Evolutionary conservation across 2,888 invertebrate genomes (phyloP).

Genomic region (Sepiola atlantica): DNA sequence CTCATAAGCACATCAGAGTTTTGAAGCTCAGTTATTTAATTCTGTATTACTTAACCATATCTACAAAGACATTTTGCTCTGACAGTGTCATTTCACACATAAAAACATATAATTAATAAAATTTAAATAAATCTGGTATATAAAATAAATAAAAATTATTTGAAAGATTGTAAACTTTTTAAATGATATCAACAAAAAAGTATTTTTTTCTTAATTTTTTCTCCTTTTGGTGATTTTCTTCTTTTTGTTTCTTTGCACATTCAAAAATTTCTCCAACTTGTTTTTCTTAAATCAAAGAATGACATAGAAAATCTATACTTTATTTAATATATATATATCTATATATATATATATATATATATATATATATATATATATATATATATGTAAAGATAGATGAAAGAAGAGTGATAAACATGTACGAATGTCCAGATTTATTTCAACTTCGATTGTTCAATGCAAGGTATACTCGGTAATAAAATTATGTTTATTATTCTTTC

Average conservation of each 20-base stretch:
- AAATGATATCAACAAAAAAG: not conserved
- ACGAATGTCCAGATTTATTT: too few relatives aligned
- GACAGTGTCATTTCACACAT: not conserved
- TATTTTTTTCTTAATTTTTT: not conserved
- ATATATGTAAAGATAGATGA: too few relatives aligned
- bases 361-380: too few relatives aligned
- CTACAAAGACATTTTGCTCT: not conserved
- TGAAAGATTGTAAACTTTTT: not conserved
- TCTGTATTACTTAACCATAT: not conserved
- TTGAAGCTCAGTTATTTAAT: conserved; percentile 2
- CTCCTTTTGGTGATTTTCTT: not conserved
- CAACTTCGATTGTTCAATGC: too few relatives aligned
- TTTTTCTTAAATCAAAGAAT: not conserved
- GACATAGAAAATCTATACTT: too few relatives aligned
- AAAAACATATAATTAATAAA: not conserved
- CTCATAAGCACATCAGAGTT: not conserved
- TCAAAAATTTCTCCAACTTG: not conserved
- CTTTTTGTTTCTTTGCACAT: not conserved
- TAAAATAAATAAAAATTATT: not conserved
- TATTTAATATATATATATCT: too few relatives aligned
- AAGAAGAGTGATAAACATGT: too few relatives aligned
- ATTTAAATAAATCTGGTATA: not conserved
- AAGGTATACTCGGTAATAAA: too few relatives aligned
- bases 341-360: not conserved
- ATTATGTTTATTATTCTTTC: too few relatives aligned